Evolutionary conservation across 2,888 invertebrate genomes (phyloP).

Genomic region (Tetrapedia diversipes): DNA sequence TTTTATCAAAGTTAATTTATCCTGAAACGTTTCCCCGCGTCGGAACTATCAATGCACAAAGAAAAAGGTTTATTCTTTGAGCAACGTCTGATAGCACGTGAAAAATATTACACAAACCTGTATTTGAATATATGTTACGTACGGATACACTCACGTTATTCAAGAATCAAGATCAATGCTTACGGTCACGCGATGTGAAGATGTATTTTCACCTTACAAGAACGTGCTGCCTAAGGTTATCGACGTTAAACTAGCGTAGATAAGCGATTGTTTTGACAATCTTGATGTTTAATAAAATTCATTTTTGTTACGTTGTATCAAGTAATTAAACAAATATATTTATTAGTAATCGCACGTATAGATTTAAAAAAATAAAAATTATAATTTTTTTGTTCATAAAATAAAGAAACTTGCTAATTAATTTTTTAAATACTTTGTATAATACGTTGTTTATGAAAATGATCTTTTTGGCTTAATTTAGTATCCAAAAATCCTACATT

Average conservation of each 20-base stretch:
- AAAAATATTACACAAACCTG: constrained; percentile 21
- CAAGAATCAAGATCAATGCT: constrained; percentile 58
- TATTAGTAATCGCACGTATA: too few species aligned
- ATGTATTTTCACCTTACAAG: constrained; percentile 37
- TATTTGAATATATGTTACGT: neutral
- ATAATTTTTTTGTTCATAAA: too few species aligned
- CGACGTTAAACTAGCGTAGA: neutral
- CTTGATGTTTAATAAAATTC: neutral
- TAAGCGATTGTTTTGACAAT: neutral
- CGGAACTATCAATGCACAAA: constrained; percentile 4
- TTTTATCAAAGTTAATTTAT: neutral
- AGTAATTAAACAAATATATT: neutral
- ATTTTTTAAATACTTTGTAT: neutral
- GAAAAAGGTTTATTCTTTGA: constrained; percentile 16
- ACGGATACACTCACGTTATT: constrained; percentile 37
- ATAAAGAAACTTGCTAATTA: neutral
- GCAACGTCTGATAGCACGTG: constrained; percentile 9
- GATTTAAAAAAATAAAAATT: too few species aligned
- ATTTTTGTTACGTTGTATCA: neutral
- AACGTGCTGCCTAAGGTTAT: constrained; percentile 5
- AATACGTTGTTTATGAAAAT: neutral
- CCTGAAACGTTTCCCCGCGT: neutral
- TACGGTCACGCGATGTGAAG: constrained; percentile 55
- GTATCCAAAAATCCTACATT: neutral
- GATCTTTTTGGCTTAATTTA: neutral